Evolutionary conservation across 2,888 invertebrate genomes (phyloP).

Genomic region (Trypoxylon attenuatum): DNA sequence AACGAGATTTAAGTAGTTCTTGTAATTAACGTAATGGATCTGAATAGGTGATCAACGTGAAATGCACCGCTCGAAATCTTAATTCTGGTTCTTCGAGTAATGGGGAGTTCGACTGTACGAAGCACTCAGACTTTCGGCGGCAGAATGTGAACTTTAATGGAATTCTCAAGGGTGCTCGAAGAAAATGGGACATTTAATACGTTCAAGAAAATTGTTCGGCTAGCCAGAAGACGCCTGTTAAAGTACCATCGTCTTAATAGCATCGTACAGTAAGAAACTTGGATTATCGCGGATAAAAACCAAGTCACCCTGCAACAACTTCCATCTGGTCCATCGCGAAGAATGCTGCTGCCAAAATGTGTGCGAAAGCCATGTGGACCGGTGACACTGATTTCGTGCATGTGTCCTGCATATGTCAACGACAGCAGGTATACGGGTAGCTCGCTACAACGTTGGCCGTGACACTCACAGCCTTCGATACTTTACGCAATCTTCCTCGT

Average conservation of each 20-base stretch:
- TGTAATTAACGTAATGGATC: too few species aligned
- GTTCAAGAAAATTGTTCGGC: not conserved
- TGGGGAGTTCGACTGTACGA: not conserved
- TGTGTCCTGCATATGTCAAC: constrained; percentile 20
- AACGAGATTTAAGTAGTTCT: too few species aligned
- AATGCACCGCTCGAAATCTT: not conserved
- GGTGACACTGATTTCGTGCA: not conserved
- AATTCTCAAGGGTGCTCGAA: not conserved
- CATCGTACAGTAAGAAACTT: too few species aligned
- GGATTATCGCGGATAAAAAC: too few species aligned
- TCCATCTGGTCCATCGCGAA: too few species aligned
- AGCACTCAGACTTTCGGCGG: not conserved
- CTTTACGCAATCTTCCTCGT: constrained; percentile 38
- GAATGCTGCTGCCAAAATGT: too few species aligned
- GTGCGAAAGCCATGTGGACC: too few species aligned
- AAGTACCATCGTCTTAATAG: too few species aligned
- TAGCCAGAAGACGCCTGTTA: not conserved
- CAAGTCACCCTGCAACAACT: too few species aligned
- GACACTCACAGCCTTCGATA: constrained; percentile 61
- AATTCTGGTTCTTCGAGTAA: not conserved
- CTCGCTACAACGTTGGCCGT: constrained; percentile 42
- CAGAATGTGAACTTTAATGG: not conserved
- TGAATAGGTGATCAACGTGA: too few species aligned
- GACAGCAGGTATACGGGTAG: constrained; percentile 53
- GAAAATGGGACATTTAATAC: not conserved